These are phyloP conservation scores for Phyllotis vaccarum DNA, from an alignment of 2,797 vertebrate species.

Conservation along the genomic window DNA sequence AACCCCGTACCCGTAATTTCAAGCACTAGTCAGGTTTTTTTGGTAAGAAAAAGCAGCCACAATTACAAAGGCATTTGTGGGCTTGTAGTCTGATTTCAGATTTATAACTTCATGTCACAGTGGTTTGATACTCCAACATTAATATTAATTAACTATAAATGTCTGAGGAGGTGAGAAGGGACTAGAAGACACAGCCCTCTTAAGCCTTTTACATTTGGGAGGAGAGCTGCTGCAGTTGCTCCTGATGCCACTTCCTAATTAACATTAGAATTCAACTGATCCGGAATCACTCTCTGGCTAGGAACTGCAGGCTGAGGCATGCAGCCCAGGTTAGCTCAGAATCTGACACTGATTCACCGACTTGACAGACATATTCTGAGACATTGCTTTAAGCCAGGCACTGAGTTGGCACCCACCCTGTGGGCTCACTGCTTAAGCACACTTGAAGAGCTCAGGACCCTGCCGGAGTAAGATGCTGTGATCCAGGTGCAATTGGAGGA, in stretches of 20 bases:
- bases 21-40: background rate
- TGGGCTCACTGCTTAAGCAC: background rate
- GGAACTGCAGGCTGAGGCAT: background rate
- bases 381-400: background rate
- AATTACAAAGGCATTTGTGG: constrained; percentile 44
- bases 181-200: constrained; percentile 23
- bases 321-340: background rate
- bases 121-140: constrained; percentile 61
- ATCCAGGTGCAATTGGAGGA: background rate
- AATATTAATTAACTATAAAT: constrained; percentile 76
- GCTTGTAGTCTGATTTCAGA: constrained; percentile 59
- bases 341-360: background rate
- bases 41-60: background rate
- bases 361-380: background rate
- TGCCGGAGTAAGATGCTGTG: background rate
- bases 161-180: constrained; percentile 57
- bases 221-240: constrained; percentile 38
- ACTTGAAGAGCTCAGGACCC: background rate
- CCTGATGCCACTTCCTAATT: constrained; percentile 40
- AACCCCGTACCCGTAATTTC: background rate
- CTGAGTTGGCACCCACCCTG: background rate
- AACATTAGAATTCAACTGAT: constrained; percentile 25
- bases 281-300: background rate
- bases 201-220: background rate
- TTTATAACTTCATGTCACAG: constrained; percentile 57